Evolutionary conservation across 2,113 vertebrate genomes (phyloP).

Genomic region (Megaceryle torquata): DNA sequence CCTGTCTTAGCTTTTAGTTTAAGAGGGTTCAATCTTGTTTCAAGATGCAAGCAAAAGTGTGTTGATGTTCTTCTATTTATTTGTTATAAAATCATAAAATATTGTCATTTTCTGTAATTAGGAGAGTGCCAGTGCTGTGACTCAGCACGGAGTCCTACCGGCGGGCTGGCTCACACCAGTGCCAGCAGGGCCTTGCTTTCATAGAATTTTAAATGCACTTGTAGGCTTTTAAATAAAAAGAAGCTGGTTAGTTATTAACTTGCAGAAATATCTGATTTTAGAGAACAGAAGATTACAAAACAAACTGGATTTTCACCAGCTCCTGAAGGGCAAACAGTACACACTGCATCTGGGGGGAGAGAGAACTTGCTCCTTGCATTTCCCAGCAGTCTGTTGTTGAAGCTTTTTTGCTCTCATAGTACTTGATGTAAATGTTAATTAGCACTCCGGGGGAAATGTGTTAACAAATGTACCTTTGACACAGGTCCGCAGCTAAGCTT

Average conservation of each 20-base stretch:
- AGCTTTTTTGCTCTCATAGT: neutral
- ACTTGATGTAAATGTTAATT: slow-evolving; percentile 62
- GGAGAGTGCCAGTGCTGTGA: neutral
- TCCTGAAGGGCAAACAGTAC: slow-evolving; percentile 57
- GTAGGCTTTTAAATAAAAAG: slow-evolving; percentile 49
- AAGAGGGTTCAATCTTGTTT: neutral
- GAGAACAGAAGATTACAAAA: slow-evolving; percentile 50
- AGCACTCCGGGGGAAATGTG: slow-evolving; percentile 58
- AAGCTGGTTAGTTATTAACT: slow-evolving; percentile 67
- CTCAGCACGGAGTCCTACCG: neutral
- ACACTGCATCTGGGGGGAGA: neutral
- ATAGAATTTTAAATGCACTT: neutral
- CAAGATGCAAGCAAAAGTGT: neutral
- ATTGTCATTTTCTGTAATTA: neutral
- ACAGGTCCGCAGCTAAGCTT: slow-evolving; percentile 16
- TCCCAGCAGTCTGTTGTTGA: neutral
- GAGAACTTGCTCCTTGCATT: neutral
- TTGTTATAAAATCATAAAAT: neutral
- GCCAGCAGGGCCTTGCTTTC: slow-evolving; percentile 32
- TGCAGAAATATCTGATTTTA: slow-evolving; percentile 64
- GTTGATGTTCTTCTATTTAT: neutral
- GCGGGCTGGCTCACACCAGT: neutral
- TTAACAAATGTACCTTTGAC: slow-evolving; percentile 69
- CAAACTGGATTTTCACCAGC: slow-evolving; percentile 52
- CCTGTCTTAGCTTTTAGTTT: neutral